Base-by-base conservation (phyloP, 2,797 vertebrate species). In the Halcyon leucocephala region DNA sequence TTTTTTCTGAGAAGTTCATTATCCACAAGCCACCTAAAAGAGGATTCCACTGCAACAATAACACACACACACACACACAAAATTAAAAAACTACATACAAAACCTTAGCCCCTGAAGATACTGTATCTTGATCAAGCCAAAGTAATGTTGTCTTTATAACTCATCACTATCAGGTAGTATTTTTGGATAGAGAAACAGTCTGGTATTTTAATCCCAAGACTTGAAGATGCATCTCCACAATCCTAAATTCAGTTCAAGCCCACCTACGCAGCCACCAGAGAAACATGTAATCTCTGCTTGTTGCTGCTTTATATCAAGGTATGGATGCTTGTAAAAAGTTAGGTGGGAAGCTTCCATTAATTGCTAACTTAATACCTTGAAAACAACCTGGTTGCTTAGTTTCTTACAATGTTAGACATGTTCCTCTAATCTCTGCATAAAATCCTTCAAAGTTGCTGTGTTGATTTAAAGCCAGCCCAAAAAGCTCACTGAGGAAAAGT, bases 11-110 rank as follows among this genome's bases (percentile, higher is more conserved):
- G 98, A 79, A 99, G 97, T 31, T 98, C 87, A 8, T 93, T 98
- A 97, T 99, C 98, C 52, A 99, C 98, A 89, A 98, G 99, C 98
- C 98, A 98, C 77, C 95, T 94, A 91, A 99, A 99, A 62, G 97
- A 93, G 8, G 98, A 98, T 76, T 98, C 95, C 80, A 98, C 99
- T 99, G 91, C 25, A 92, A 93, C 1, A 79, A 46, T 7, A 66
- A 37, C 22, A 46, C 67, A 28, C 7, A 37, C 22, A 46, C 67
- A 28, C 7, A 21, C 13, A 64, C 29, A 31, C 20, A 52, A 17
- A 65, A 61, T 33, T 19, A 17, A 29, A 57, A 67, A 57, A 76
- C 15, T 10, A 52, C 6, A 18, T 3, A 10, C 22, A 60, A 69
- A 78, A 69, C 35, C 41, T 24, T 37, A 82, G 9, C 9, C 5